Percentiles rank a stretch among this genome's conserved stretches.
Conservation (phyloP, 2,888 invertebrate species). For the Drosophila anomalata region DNA sequence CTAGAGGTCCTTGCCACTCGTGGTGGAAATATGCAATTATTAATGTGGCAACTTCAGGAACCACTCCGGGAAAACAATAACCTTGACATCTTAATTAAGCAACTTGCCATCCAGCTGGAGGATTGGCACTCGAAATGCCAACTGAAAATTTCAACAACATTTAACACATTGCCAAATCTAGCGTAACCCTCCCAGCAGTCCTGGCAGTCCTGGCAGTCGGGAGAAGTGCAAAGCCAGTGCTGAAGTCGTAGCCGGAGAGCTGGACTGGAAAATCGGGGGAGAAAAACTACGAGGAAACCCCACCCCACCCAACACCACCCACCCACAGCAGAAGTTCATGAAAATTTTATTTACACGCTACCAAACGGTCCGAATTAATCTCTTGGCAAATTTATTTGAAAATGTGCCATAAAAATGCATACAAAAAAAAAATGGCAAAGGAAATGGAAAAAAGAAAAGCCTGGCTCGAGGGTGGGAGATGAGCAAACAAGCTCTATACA, state of each 20-base stretch:
- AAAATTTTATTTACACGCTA: slow-evolving; percentile 78
- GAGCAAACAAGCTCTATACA: slow-evolving; percentile 72
- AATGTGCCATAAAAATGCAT: slow-evolving; percentile 80
- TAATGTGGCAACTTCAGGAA: slow-evolving; percentile 19
- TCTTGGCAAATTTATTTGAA: slow-evolving; percentile 78
- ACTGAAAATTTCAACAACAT: slow-evolving; percentile 74
- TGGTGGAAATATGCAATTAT: slow-evolving; percentile 14
- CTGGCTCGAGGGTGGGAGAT: slow-evolving; percentile 35
- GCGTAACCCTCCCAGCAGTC: slow-evolving; percentile 57
- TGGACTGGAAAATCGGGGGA: slow-evolving; percentile 35
- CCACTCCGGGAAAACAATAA: slow-evolving; percentile 40
- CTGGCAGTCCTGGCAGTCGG: neutral
- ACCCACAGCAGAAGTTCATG: slow-evolving; percentile 70
- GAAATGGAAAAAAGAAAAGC: slow-evolving; percentile 6
- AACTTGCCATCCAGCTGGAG: slow-evolving; percentile 39
- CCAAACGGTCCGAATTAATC: slow-evolving; percentile 79
- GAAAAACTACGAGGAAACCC: slow-evolving; percentile 45
- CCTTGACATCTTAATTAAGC: slow-evolving; percentile 77
- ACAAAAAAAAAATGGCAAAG: slow-evolving; percentile 32
- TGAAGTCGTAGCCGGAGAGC: slow-evolving; percentile 21
- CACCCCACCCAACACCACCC: slow-evolving; percentile 37
- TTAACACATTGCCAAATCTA: slow-evolving; percentile 79
- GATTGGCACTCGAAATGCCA: slow-evolving; percentile 67
- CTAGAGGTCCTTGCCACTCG: neutral
- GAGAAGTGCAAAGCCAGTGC: slow-evolving; percentile 40